Evolutionary conservation across 2,113 vertebrate species (phyloP), one percentile per base, ranked within the genome.

Genomic region (Promerops cafer): DNA sequence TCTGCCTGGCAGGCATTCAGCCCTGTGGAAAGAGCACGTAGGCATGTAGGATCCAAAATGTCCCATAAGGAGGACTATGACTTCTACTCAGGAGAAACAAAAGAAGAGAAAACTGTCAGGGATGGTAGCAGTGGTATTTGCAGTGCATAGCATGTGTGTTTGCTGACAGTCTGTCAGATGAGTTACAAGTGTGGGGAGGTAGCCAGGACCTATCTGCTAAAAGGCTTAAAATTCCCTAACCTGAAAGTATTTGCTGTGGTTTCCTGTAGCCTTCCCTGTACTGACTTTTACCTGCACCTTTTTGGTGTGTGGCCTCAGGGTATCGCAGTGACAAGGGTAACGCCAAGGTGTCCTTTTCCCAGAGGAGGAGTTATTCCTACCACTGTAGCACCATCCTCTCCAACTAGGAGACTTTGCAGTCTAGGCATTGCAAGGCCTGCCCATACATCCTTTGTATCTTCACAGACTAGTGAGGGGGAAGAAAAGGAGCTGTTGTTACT

Each of bases 91-190:
- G 37, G 45, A 53, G 56, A 79, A 75, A 35, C 63, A 63, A 60
- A n/a, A 81, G 20, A 33, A 4, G 4, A 53, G 64, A 42, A 52
- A 56, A 44, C 35, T 68, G 3, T 15, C 57, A 75, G 60, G 47
- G 42, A 19, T 0, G 3, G 27, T 6, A 5, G 33, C 42, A 79
- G 57, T 7, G 7, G 17, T 60, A 16, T n/a, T 31, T 65, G 83
- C 66, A 52, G 49, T 30, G 31, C 31, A 11, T 30, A 4, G 44
- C 0, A 0, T 60, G 31, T 56, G 54, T 45, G 49, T 1, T 0
- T n/a, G 33, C 79, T 79, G 85, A 30, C 85, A 70, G 53, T 27
- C 74, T 70, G 26, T 64, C 85, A 79, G 75, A 65, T 5, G 3
- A 66, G 53, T 56, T 76, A 60, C 1, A 23, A 45, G 69, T 30